These are phyloP conservation scores for Turritopsis rubra DNA, from an alignment of 30 jellyfish, hydroid and myxozoan species.

Conservation along the genomic window DNA sequence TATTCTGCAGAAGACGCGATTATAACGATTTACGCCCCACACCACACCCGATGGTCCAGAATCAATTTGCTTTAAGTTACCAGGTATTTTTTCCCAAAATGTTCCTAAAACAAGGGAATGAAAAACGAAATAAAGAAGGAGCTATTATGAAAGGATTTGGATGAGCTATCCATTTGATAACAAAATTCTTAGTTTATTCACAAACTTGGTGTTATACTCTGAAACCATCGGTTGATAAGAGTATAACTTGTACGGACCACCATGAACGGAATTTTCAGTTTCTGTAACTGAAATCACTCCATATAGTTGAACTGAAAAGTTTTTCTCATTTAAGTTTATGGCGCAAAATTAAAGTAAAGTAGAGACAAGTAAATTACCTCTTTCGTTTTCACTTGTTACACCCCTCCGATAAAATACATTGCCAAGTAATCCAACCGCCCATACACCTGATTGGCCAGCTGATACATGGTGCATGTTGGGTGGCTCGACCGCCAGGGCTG, in stretches of 20 bases:
- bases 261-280: neutral
- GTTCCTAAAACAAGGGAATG: conserved; percentile 28
- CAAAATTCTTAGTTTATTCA: too few relatives aligned
- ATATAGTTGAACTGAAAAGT: too few relatives aligned
- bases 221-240: neutral
- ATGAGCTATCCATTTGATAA: too few relatives aligned
- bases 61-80: conserved; percentile 83
- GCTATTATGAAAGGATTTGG: too few relatives aligned
- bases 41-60: conserved; percentile 88
- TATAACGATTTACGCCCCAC: conserved; percentile 88
- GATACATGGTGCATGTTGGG: conserved; percentile 69
- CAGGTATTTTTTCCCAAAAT: conserved; percentile 77
- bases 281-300: neutral
- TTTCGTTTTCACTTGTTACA: conserved; percentile 14
- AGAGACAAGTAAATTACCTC: conserved; percentile 27
- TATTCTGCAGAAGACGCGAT: conserved; percentile 71
- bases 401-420: conserved; percentile 60
- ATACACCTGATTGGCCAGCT: conserved; percentile 84
- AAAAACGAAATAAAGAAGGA: too few relatives aligned
- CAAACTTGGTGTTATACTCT: too few relatives aligned
- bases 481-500: conserved; percentile 38
- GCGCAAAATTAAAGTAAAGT: neutral
- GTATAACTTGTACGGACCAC: neutral
- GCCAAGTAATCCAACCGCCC: conserved; percentile 84
- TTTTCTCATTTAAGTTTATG: too few relatives aligned